Conservation (phyloP, 2,888 invertebrate species). For the Heliconius hortense region DNA sequence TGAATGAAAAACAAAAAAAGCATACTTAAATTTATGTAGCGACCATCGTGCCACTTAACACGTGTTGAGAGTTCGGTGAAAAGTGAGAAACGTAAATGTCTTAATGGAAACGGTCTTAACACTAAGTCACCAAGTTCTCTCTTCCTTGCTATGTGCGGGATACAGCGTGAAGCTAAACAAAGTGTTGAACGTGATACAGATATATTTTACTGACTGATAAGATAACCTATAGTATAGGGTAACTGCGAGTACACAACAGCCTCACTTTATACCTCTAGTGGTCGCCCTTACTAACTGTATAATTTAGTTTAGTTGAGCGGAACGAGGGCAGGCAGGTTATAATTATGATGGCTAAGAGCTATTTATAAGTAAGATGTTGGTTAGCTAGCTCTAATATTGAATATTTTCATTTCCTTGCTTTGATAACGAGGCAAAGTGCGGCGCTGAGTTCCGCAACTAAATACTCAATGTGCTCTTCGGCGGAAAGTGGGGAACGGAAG, state of each 20-base stretch:
- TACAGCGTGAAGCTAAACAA: not conserved
- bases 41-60: not conserved
- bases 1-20: not conserved
- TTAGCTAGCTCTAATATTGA: not conserved
- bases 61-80: not conserved
- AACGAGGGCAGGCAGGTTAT: constrained; percentile 16
- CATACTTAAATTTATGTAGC: not conserved
- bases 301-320: constrained; percentile 17
- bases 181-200: not conserved
- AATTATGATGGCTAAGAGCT: constrained; percentile 11
- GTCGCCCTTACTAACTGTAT: constrained; percentile 2
- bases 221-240: not conserved
- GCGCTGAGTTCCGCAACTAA: too few species aligned
- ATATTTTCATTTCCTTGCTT: too few species aligned
- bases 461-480: too few species aligned
- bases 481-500: too few species aligned
- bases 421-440: too few species aligned
- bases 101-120: not conserved
- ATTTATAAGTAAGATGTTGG: constrained; percentile 13
- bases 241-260: not conserved
- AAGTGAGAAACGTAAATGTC: not conserved
- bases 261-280: not conserved
- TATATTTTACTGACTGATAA: not conserved
- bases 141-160: not conserved
- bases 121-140: not conserved